Evolutionary conservation across 2,113 vertebrate species (phyloP).

Genomic region (Ceratotherium simum): DNA sequence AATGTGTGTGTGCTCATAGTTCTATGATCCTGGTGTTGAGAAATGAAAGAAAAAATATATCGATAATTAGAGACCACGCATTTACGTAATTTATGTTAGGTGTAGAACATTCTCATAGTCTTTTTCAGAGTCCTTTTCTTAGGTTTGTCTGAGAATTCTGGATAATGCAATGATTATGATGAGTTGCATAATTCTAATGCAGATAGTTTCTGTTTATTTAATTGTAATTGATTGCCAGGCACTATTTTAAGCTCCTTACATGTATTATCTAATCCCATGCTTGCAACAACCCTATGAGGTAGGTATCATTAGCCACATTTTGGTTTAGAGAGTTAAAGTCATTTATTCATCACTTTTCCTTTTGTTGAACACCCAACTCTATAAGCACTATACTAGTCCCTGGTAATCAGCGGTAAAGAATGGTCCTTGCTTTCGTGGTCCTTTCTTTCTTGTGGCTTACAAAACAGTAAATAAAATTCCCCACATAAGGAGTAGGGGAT

Average conservation of each 20-base stretch:
- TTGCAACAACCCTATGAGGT: background rate
- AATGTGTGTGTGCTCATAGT: background rate
- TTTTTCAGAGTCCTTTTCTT: background rate
- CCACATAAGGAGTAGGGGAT: background rate
- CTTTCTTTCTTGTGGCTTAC: background rate
- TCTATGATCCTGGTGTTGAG: background rate
- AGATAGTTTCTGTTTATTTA: conserved; percentile 4
- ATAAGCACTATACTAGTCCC: background rate
- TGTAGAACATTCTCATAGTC: background rate
- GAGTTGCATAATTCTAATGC: background rate
- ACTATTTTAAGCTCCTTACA: background rate
- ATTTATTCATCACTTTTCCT: background rate
- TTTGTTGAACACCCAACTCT: background rate
- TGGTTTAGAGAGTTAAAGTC: background rate
- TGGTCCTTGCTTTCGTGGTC: no score
- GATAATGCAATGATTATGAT: background rate
- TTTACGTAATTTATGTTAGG: background rate
- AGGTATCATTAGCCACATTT: background rate
- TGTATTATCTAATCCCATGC: background rate
- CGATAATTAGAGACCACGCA: background rate
- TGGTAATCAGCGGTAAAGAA: background rate
- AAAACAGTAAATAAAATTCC: background rate
- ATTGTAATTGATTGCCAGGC: background rate
- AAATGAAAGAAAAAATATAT: conserved; percentile 26
- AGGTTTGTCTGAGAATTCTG: background rate